Conservation (phyloP, 2,888 invertebrate species). For the Nomada flava region DNA sequence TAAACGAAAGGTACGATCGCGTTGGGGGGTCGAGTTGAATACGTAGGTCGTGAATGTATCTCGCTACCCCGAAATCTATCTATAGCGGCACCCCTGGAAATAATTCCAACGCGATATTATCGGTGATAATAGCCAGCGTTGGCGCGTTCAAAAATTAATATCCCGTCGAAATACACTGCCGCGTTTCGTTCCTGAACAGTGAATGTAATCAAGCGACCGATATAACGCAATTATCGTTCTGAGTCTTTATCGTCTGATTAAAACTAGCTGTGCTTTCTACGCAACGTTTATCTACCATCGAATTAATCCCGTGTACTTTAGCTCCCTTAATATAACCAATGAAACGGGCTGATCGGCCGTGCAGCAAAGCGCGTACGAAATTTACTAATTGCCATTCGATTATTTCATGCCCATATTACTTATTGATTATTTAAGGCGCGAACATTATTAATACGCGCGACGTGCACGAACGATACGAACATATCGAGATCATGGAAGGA, state of each 20-base stretch:
- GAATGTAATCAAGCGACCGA: conserved; percentile 73
- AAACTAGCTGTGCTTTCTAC: conserved; percentile 62
- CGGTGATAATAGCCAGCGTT: conserved; percentile 61
- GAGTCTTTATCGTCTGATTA: conserved; percentile 74
- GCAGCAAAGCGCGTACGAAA: conserved; percentile 3
- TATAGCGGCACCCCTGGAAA: conserved; percentile 55
- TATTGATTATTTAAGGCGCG: neutral
- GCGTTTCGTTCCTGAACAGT: conserved; percentile 58
- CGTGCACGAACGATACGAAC: neutral
- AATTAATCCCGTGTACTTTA: conserved; percentile 32
- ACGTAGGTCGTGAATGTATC: conserved; percentile 13
- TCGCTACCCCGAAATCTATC: conserved; percentile 41
- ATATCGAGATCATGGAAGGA: neutral
- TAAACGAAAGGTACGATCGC: conserved; percentile 18
- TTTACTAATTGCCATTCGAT: conserved; percentile 16
- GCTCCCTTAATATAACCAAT: conserved; percentile 37
- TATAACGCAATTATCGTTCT: conserved; percentile 71
- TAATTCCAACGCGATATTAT: conserved; percentile 67
- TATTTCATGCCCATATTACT: neutral
- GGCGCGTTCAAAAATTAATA: conserved; percentile 70
- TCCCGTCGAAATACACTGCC: conserved; percentile 56
- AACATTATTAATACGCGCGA: neutral
- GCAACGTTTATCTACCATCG: conserved; percentile 55
- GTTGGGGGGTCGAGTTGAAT: conserved; percentile 1
- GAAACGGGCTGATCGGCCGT: neutral